Base-by-base conservation (phyloP, 2,113 vertebrate genomes). In the Gorsachius goisagi region DNA sequence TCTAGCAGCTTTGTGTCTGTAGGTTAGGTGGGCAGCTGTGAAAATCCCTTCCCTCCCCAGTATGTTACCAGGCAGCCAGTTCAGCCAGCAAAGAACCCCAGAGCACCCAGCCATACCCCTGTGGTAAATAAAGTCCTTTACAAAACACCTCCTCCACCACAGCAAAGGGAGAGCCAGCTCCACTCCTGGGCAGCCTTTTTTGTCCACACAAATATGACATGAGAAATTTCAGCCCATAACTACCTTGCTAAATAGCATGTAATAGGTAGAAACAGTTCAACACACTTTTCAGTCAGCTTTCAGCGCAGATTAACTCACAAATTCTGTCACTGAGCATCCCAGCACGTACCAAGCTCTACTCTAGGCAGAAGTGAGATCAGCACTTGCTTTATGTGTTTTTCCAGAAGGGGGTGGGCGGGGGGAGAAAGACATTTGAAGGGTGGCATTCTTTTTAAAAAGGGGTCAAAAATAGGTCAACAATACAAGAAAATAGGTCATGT, bases 401-500 rank as follows among this genome's bases (percentile, higher is more conserved):
- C n/a, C n/a, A 60, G 15, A 66, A 50, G 6, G 1, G 10, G 2
- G 1, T 44, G 41, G 41, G 41, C 41, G 6, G 4, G 2, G 3
- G 7, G 12, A 13, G 24, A 24, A 6, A 23, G 44, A 18, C 6
- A 64, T 56, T 81, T 84, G 60, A 95, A 92, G 56, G 28, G 53
- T 60, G 35, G 55, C 50, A 88, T 88, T 93, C 78, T 73, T 73
- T 79, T 89, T 19, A 64, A 73, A 73, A 95, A 23, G 49, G 72
- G 91, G 74, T 93, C 94, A 93, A 82, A 47, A 80, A 71, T 18
- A 89, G 85, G 89, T 72, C 73, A 84, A n/a, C n/a, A 76, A 79
- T 21, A 79, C 28, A 83, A 93, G 76, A 94, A 95, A 96, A 90
- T 45, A 85, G 88, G 83, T 89, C 92, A 82, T 32, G 66, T 73